Evolutionary conservation across 2,797 vertebrate genomes (phyloP), one percentile per base, ranked within the genome.

Genomic region (Galago senegalensis): DNA sequence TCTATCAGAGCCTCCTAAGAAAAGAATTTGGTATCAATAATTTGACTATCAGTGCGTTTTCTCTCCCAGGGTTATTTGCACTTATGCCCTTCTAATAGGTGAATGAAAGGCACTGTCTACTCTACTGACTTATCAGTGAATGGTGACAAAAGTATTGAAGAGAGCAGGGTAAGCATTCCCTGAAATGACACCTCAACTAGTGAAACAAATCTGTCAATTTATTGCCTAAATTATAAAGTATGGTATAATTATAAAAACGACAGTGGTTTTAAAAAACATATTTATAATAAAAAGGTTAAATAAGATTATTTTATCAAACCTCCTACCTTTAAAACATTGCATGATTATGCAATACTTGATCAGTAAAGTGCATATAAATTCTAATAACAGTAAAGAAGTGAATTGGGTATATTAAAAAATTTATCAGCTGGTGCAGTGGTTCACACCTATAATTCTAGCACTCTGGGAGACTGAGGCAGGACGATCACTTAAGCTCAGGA

Each of bases 211-310:
- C 14, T 93, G 31, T 40, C 43, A 58, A n/a, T 75, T 65, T 82
- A 60, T 83, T 70, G 89, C 18, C 75, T 84, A 67, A 84, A 93
- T 85, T 91, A 63, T 40, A 93, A 87, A 93, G 75, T 89, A 63
- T 37, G 9, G 1, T 21, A 80, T 27, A 80, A 61, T 56, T 87
- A 91, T 34, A 40, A 23, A 10, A 95, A 67, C 53, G 34, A 49
- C 60, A 94, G 21, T 43, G 89, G 29, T 80, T 80, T 96, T 63
- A 75, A 92, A 73, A 31, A 31, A 0, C 63, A 69, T 49, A 2
- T 69, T 92, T 79, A 87, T n/a, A 77, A 86, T 14, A 21, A 69
- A 31, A 58, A 93, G 85, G 31, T 89, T 87, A 94, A 92, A 88
- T 14, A 27, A 65, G 67, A 79, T 79, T 87, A 49, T 65, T 87